Evolutionary conservation across 2,888 invertebrate species (phyloP).

Genomic region (Penaeus monodon): DNA sequence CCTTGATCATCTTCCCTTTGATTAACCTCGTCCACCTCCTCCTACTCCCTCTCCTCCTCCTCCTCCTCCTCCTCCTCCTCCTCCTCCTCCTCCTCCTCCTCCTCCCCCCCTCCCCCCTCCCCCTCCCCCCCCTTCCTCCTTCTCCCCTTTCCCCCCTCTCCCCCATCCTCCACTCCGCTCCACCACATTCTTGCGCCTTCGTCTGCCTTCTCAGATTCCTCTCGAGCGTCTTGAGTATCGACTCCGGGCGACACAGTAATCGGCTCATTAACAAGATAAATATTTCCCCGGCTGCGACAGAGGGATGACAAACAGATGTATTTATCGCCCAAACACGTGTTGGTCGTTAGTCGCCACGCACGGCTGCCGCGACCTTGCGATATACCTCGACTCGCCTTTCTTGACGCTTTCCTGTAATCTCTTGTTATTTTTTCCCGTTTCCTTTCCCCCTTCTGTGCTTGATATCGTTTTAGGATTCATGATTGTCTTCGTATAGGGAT

Average conservation of each 20-base stretch:
- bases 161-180: not conserved
- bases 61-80: not conserved
- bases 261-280: constrained; percentile 53
- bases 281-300: constrained; percentile 47
- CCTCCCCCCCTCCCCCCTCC: not conserved
- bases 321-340: constrained; percentile 47
- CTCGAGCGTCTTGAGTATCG: not conserved
- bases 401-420: no score
- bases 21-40: no score
- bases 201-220: not conserved
- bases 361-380: not conserved
- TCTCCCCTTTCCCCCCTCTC: no score
- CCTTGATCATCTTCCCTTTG: no score
- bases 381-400: not conserved
- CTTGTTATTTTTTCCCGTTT: no score
- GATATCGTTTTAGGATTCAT: no score
- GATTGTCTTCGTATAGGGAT: no score
- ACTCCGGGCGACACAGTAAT: constrained; percentile 20
- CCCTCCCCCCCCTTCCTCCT: not conserved
- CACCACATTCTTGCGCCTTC: not conserved
- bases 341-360: constrained; percentile 39
- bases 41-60: not conserved
- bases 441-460: no score
- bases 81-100: not conserved
- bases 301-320: constrained; percentile 46